Percentiles rank a stretch among this genome's conserved stretches.
phyloP scores from a whole-genome alignment of 1,140 invertebrate species.

The Helicorthomorpha holstii region DNA sequence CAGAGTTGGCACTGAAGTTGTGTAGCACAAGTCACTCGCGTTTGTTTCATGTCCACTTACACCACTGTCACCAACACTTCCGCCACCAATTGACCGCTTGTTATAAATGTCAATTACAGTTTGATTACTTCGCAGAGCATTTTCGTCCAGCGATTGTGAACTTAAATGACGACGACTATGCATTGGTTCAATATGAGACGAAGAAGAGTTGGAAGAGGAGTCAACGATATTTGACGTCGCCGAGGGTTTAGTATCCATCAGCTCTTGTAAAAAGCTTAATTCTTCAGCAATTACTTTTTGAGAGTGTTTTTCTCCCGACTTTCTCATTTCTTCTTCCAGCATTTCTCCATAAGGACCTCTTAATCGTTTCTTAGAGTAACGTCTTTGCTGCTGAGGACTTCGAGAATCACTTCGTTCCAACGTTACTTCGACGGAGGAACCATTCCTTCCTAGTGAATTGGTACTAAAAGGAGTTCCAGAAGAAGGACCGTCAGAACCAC shows the following conservation, averaged over 20 bases:
- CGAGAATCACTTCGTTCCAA: neutral
- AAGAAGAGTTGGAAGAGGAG: neutral
- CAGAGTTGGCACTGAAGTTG: too few species aligned
- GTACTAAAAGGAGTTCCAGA: too few species aligned
- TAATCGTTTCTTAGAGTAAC: constrained; percentile 48
- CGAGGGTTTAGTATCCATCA: constrained; percentile 10
- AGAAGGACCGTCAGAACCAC: too few species aligned
- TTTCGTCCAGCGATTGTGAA: neutral
- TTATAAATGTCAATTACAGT: too few species aligned
- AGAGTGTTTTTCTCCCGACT: constrained; percentile 31
- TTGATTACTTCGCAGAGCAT: too few species aligned
- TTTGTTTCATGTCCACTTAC: too few species aligned
- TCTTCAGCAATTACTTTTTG: constrained; percentile 26
- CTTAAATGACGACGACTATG: too few species aligned
- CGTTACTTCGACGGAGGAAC: neutral
- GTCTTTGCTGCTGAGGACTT: constrained; percentile 21
- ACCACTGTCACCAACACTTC: too few species aligned
- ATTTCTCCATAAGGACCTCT: constrained; percentile 64
- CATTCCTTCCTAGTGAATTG: too few species aligned
- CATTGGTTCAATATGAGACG: neutral
- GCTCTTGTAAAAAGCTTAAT: constrained; percentile 33
- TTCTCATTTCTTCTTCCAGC: constrained; percentile 65
- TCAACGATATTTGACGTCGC: neutral
- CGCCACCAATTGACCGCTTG: too few species aligned
- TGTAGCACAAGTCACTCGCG: too few species aligned